Base-by-base conservation (phyloP, 2,797 vertebrate genomes). In the Micropoecilia bifurca region DNA sequence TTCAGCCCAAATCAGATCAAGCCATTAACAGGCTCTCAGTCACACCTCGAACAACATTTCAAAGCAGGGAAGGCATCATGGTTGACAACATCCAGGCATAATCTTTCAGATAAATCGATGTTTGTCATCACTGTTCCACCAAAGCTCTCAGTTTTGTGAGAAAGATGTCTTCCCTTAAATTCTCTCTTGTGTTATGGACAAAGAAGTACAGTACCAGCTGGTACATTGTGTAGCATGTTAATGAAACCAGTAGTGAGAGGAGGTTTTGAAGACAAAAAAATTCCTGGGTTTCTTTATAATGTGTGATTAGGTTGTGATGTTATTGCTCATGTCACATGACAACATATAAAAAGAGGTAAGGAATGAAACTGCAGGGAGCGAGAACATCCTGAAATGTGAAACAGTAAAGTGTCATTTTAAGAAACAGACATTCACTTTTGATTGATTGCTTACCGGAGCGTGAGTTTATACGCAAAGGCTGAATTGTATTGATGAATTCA, bases 1-100 rank as follows among this genome's bases (percentile, higher is more conserved):
- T 85, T 87, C 80, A 82, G 76, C 85, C 63, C 76, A 83, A 88
- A 91, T 91, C 78, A 84, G 82, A 88, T 90, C 76, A 90, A 80
- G 80, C 71, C 78, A 81, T 87, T 85, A 83, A 80, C 80, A 83
- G 82, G 81, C 81, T 89, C 59, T 82, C 81, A 85, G 85, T 88
- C 78, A 78, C 86, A 88, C 90, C 80, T 89, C 36, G 4, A 88
- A 82, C 85, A 87, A 47, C 77, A 63, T 86, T 88, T 90, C 81
- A 92, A 85, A 85, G 74, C 86, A 73, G 71, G 81, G 78, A 53
- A 81, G 77, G 36, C 86, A 86, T 87, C 76, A 43, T 71, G 78
- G 72, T 84, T 77, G 78, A 85, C 88, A 81, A 80, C 83, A 83
- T 80, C 77, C 71, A 83, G 91, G 89, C 74, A 72, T 80, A 80